Evolutionary conservation across 2,888 invertebrate genomes (phyloP), one percentile per base, ranked within the genome.

Genomic region (Creontiades dilutus): DNA sequence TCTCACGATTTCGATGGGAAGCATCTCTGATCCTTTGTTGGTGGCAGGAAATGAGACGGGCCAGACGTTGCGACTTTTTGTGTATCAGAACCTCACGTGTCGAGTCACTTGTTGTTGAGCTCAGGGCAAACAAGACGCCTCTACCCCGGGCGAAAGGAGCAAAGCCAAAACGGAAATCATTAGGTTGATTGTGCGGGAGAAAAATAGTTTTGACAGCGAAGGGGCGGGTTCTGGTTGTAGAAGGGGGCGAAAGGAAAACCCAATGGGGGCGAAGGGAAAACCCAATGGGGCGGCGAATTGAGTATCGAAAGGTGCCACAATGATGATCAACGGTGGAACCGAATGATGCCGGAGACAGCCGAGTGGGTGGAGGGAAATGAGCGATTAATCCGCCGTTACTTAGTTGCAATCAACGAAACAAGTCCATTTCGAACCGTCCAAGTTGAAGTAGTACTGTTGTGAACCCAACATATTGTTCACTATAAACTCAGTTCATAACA

Each of bases 1-100:
- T 46, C 78, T 78, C 78, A 78, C 78, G 78, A 78, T 78, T 78
- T 78, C 78, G 78, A 37, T 78, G 11, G 78, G 78, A 14, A 78
- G 78, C 78, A 78, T 78, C 47, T 16, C 52, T 52, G 52, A 52
- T 52, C 52, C 37, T 37, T 37, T 37, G 37, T 37, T 37, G 37
- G 3, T 37, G 52, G 52, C 52, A 52, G 52, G 13, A 52, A 52
- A 52, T 52, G 37, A 37, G 37, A 37, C 7, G 37, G 37, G 37
- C 37, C 7, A 2, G 37, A 37, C 7, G 7, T 37, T 37, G 37
- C 37, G 37, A 37, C 37, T 37, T 37, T 37, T 2, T 37, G 37
- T 37, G 37, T 37, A 37, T 37, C 37, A 37, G 37, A 37, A 37
- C 7, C 7, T 7, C 37, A 37, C 37, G 52, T n/a, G 68, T 68